A percentile compares a stretch with the other conserved stretches of the same genome.
phyloP scores from a whole-genome alignment of 2,113 vertebrate genomes.

The Caloenas nicobarica region DNA sequence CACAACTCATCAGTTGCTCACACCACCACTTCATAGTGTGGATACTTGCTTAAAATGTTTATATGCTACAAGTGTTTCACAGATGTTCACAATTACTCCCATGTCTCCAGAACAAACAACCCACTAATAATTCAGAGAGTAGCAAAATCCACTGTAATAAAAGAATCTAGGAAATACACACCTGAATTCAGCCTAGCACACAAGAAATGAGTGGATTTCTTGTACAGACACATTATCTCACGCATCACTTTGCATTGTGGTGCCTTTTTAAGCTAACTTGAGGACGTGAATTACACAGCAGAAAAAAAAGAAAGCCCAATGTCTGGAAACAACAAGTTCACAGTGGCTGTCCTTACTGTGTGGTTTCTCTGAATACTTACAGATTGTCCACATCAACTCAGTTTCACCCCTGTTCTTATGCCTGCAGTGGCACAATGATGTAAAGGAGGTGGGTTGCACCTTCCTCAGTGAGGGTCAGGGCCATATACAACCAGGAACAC shows the following conservation, averaged over 20 bases:
- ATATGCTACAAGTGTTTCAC: neutral
- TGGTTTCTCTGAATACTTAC: neutral
- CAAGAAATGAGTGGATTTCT: neutral
- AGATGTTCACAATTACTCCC: neutral
- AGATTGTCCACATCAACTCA: neutral
- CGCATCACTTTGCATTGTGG: accelerated
- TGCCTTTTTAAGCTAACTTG: neutral
- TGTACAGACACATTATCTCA: accelerated
- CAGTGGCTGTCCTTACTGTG: accelerated
- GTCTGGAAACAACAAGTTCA: neutral
- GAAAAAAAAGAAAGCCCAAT: neutral
- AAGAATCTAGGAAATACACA: neutral
- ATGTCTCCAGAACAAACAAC: neutral
- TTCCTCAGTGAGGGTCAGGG: neutral
- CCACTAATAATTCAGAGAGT: neutral
- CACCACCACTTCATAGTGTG: neutral
- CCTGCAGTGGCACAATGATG: neutral
- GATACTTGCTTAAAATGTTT: neutral
- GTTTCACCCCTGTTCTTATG: neutral
- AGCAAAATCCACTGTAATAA: neutral
- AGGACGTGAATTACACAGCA: neutral
- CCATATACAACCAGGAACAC: neutral
- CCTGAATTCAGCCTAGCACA: neutral
- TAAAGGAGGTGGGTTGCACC: neutral
- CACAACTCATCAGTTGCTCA: neutral